Evolutionary conservation across 2,113 vertebrate genomes (phyloP).

Genomic region (Cricetomys ansorgei): DNA sequence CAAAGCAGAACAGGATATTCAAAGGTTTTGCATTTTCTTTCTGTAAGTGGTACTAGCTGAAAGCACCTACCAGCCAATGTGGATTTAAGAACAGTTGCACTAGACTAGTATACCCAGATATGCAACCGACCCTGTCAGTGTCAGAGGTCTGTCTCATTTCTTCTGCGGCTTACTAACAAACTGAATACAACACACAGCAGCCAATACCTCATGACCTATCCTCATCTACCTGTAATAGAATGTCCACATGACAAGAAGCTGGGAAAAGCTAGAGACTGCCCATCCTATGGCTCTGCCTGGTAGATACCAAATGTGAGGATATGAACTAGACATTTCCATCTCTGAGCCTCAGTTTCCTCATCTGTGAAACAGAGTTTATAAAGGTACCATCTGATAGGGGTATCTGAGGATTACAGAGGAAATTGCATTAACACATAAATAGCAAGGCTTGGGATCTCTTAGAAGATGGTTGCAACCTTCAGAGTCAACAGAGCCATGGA

Average conservation of each 20-base stretch:
- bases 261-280: not conserved
- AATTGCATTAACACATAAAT: rapidly evolving
- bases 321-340: not conserved
- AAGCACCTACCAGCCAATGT: not conserved
- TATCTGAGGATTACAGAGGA: not conserved
- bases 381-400: rapidly evolving
- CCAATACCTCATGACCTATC: not conserved
- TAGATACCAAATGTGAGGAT: not conserved
- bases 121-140: rapidly evolving
- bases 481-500: not conserved
- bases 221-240: rapidly evolving
- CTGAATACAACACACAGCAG: not conserved
- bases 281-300: rapidly evolving
- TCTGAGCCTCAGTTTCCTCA: not conserved
- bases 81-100: rapidly evolving
- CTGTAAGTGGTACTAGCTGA: not conserved
- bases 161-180: rapidly evolving
- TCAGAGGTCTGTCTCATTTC: not conserved
- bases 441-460: not conserved
- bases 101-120: rapidly evolving
- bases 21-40: not conserved
- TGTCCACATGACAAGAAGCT: rapidly evolving
- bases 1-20: rapidly evolving
- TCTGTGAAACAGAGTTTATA: not conserved
- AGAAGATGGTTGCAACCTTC: rapidly evolving